phyloP scores from a whole-genome alignment of 2,888 invertebrate species.

The Nomada ferruginata region DNA sequence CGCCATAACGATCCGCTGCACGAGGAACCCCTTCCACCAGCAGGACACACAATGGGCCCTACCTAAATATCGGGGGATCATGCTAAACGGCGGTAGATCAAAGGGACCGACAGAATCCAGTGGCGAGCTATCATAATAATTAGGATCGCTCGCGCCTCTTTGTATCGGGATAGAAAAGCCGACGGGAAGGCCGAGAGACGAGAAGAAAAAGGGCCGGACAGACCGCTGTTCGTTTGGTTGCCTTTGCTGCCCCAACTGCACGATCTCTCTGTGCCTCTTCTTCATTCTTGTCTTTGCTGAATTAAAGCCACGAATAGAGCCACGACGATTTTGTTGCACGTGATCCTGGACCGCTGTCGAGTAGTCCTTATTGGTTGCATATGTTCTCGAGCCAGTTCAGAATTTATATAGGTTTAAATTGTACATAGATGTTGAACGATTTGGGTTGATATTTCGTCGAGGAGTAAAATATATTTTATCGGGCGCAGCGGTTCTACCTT shows the following conservation, averaged over 20 bases:
- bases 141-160: conserved; percentile 84
- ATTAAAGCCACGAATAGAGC: conserved; percentile 72
- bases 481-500: too few relatives aligned
- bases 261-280: conserved; percentile 36
- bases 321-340: conserved; percentile 73
- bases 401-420: too few relatives aligned
- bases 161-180: conserved; percentile 83
- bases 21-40: conserved; percentile 55
- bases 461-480: too few relatives aligned
- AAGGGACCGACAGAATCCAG: conserved; percentile 83
- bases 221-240: conserved; percentile 44
- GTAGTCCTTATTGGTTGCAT: not conserved
- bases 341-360: conserved; percentile 13
- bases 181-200: conserved; percentile 74
- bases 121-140: conserved; percentile 84
- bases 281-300: conserved; percentile 65
- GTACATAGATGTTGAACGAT: too few relatives aligned
- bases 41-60: conserved; percentile 73
- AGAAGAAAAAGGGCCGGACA: conserved; percentile 65
- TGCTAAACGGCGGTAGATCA: conserved; percentile 83
- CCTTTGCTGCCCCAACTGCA: conserved; percentile 47
- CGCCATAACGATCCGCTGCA: conserved; percentile 46
- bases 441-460: too few relatives aligned
- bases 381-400: too few relatives aligned
- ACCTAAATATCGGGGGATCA: conserved; percentile 82